Evolutionary conservation across 2,797 vertebrate genomes (phyloP), one percentile per base, ranked within the genome.

Genomic region (Phrynocephalus guinanensis): DNA sequence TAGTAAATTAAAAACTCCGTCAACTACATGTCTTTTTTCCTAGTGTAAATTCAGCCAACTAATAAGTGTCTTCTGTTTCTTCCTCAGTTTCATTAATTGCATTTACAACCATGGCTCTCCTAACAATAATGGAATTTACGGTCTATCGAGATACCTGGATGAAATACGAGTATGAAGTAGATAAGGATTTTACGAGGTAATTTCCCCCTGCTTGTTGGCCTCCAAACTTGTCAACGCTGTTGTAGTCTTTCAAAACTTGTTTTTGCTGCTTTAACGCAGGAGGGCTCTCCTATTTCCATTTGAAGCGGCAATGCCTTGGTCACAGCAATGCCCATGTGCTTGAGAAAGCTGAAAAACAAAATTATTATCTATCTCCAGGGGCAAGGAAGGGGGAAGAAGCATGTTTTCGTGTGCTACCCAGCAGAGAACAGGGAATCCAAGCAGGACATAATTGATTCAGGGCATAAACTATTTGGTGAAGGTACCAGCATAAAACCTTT

Each of bases 151-250:
- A 98, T 93, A 99, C 99, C 0, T 99, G 98, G 98, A 99, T 99
- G 98, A 98, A 98, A 93, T 99, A 99, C 1, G 98, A 99, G 81
- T 99, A 99, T 91, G 98, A 99, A 96, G 99, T 99, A 93, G 99
- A 99, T 96, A 99, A 97, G 94, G 99, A 99, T 94, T 99, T 98
- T 96, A 97, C 96, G 93, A 99, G 98, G 99, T 99, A 94, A 96
- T 70, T 78, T 79, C 87, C 93, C 88, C 86, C 5, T 91, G 87
- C 11, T 33, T 79, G 77, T 88, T 79, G 0, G n/a, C 93, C 87
- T 73, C 85, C 67, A 90, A 90, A 82, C 84, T 72, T 73, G 24
- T 44, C 24, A 18, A 5, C 3, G 30, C 20, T 22, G 20, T 75
- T 79, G 15, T 48, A 60, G 60, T 56, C 30, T 52, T 50, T 67